These are phyloP conservation scores for Tautogolabrus adspersus DNA, from an alignment of 2,113 vertebrate genomes.

Conservation along the genomic window DNA sequence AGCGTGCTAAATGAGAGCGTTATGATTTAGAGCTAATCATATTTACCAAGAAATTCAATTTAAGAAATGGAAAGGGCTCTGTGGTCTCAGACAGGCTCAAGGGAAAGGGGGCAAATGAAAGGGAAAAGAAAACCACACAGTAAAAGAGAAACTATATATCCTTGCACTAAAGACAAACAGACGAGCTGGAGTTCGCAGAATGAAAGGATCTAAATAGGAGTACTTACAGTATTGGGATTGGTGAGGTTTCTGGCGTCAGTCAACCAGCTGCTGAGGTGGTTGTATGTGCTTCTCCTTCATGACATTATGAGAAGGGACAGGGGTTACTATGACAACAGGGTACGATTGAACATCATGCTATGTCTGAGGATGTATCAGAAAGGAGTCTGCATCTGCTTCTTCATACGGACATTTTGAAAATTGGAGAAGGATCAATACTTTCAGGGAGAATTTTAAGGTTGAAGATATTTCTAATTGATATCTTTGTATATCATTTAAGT, in stretches of 20 bases:
- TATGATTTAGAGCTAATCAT: conserved; percentile 54
- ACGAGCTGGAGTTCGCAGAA: no score
- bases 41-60: conserved; percentile 60
- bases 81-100: conserved; percentile 4
- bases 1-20: conserved; percentile 15
- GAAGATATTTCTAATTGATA: no score
- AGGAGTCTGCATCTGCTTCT: conserved; percentile 23
- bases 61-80: conserved; percentile 38
- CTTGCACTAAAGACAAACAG: background rate
- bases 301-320: conserved; percentile 35
- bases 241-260: conserved; percentile 99
- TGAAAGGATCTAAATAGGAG: background rate
- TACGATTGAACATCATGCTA: conserved; percentile 11
- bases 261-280: conserved; percentile 99
- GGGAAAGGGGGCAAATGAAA: background rate
- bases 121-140: background rate
- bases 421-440: background rate
- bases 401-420: background rate
- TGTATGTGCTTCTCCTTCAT: conserved; percentile 97
- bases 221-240: conserved; percentile 98
- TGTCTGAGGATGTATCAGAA: conserved; percentile 7
- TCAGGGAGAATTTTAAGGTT: background rate
- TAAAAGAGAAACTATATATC: no score
- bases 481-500: no score
- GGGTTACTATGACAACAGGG: conserved; percentile 51